These are phyloP conservation scores for Tetramorium simillimum DNA, from an alignment of 1,140 invertebrate species.

Conservation along the genomic window DNA sequence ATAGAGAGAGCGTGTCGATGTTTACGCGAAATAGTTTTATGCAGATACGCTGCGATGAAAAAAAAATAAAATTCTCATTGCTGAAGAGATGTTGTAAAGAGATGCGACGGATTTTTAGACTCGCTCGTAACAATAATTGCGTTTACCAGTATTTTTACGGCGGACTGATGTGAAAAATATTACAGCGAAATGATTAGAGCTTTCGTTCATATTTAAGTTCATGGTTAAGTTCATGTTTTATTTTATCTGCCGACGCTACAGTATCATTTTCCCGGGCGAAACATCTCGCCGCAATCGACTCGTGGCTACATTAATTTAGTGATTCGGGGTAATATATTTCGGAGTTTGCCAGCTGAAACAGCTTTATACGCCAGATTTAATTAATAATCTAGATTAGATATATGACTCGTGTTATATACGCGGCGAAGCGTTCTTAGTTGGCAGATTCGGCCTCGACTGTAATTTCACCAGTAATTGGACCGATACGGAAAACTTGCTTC, in stretches of 20 bases:
- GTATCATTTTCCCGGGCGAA: constrained; percentile 49
- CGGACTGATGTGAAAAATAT: background rate
- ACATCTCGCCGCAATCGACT: constrained; percentile 54
- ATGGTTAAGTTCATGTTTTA: constrained; percentile 30
- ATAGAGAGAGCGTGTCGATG: background rate
- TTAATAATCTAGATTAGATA: constrained; percentile 81
- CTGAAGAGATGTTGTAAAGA: background rate
- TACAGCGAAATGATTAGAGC: background rate
- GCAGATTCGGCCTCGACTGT: constrained; percentile 72
- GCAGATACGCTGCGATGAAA: background rate
- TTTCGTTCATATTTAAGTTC: no score
- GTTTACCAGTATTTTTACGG: background rate
- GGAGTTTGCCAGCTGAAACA: constrained; percentile 77
- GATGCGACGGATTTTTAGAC: background rate
- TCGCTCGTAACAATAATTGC: background rate
- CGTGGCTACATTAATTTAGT: constrained; percentile 76
- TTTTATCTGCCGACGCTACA: constrained; percentile 46
- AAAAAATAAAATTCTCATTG: background rate
- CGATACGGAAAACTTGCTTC: constrained; percentile 79
- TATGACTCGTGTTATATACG: constrained; percentile 63
- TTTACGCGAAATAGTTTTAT: background rate
- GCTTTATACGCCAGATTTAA: constrained; percentile 80
- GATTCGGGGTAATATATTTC: constrained; percentile 77
- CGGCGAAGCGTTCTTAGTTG: constrained; percentile 76
- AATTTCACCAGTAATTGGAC: constrained; percentile 76